Percentiles rank a stretch among this genome's conserved stretches.
phyloP scores from a whole-genome alignment of 2,797 vertebrate species.

The Mergus octosetaceus region DNA sequence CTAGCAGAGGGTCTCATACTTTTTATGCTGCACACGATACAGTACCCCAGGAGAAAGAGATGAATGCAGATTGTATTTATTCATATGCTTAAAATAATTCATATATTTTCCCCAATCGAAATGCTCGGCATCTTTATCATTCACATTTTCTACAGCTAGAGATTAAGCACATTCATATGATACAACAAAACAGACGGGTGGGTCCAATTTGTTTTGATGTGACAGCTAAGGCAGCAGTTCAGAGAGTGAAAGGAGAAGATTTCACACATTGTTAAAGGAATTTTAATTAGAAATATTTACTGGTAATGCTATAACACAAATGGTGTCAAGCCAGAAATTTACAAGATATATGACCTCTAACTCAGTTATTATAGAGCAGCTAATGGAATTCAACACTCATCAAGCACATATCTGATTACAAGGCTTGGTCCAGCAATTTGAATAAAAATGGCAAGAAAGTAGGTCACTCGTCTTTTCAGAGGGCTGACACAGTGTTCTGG shows the following conservation, averaged over 20 bases:
- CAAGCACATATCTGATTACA: constrained; percentile 70
- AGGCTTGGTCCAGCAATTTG: constrained; percentile 64
- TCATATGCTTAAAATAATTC: background rate
- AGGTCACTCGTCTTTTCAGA: constrained; percentile 59
- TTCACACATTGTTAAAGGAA: constrained; percentile 58
- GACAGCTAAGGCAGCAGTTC: constrained; percentile 24
- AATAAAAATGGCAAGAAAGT: constrained; percentile 68
- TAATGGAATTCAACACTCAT: constrained; percentile 74
- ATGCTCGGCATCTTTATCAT: background rate
- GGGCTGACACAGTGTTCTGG: constrained; percentile 50
- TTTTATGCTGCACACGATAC: background rate
- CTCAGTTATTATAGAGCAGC: constrained; percentile 71
- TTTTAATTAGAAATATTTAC: constrained; percentile 75
- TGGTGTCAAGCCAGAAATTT: constrained; percentile 64
- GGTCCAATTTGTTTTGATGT: constrained; percentile 15
- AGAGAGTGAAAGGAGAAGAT: constrained; percentile 11
- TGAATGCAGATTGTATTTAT: background rate
- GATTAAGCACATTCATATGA: constrained; percentile 10
- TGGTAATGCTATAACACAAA: constrained; percentile 60
- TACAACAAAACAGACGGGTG: background rate
- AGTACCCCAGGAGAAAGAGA: background rate
- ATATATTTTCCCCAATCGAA: background rate
- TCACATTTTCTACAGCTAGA: constrained; percentile 2
- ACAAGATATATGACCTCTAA: constrained; percentile 72
- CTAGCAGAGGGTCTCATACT: background rate